Conservation (phyloP, 2,888 invertebrate genomes). For the Pterostichus niger region DNA sequence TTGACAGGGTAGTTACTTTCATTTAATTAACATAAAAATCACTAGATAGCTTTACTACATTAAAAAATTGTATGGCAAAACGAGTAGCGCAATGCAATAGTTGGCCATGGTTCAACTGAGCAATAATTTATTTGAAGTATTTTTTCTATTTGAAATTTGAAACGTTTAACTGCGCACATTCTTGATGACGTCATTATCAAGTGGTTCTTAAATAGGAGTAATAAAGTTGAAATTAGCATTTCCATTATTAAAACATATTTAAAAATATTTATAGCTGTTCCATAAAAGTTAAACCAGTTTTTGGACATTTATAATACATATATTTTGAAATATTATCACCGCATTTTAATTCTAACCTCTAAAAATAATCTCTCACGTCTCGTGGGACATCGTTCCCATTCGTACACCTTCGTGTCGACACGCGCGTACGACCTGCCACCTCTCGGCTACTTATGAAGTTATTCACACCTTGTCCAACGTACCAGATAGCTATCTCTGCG, state of each 20-base stretch:
- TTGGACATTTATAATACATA: background rate
- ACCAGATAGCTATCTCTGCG: conserved; percentile 21
- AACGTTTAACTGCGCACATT: too few species aligned
- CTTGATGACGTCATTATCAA: too few species aligned
- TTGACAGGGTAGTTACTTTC: too few species aligned
- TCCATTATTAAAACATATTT: background rate
- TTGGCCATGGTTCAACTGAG: too few species aligned
- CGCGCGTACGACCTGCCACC: background rate
- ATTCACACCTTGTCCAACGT: conserved; percentile 44
- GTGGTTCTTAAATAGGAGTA: too few species aligned
- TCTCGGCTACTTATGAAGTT: conserved; percentile 52
- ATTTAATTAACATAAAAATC: too few species aligned
- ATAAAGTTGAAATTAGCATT: background rate
- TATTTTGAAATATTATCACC: conserved; percentile 2
- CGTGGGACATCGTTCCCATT: background rate
- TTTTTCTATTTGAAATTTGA: too few species aligned
- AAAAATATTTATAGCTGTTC: background rate
- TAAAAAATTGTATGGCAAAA: too few species aligned
- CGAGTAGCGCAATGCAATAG: too few species aligned
- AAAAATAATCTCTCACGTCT: background rate
- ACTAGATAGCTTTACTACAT: too few species aligned
- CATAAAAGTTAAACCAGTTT: conserved; percentile 6
- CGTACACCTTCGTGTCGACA: background rate
- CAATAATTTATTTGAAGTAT: too few species aligned
- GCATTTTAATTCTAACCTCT: background rate